Percentiles rank a stretch among this genome's conserved stretches.
These are phyloP conservation scores for Potamilus streckersoni DNA, from an alignment of 1,140 invertebrate species.

Conservation along the genomic window DNA sequence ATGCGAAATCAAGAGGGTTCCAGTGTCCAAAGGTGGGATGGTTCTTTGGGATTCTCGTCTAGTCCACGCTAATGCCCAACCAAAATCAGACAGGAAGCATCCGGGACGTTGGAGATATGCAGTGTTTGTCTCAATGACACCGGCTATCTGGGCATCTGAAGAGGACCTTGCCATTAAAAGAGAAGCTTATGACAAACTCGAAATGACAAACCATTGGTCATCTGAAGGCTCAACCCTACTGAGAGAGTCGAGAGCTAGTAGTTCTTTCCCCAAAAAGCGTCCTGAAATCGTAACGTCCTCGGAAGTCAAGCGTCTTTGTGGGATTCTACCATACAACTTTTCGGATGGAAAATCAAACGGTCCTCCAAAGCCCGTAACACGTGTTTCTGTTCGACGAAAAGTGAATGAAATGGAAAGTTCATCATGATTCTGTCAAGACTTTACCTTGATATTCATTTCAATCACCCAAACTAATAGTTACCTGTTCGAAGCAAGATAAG, in stretches of 20 bases:
- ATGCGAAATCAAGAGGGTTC: slow-evolving; percentile 20
- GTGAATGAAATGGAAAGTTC: no score
- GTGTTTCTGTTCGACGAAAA: no score
- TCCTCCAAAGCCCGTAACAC: no score
- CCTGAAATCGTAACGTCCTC: slow-evolving; percentile 5
- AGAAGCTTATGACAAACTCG: slow-evolving; percentile 17
- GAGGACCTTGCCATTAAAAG: slow-evolving; percentile 14
- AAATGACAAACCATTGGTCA: slow-evolving; percentile 35
- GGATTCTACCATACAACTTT: slow-evolving; percentile 29
- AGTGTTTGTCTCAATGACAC: slow-evolving; percentile 33
- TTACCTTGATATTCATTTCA: no score
- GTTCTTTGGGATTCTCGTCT: slow-evolving; percentile 35
- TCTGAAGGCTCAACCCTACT: slow-evolving; percentile 11
- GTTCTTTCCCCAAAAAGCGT: slow-evolving; percentile 15
- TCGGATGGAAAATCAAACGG: slow-evolving; percentile 31
- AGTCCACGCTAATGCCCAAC: slow-evolving; percentile 29
- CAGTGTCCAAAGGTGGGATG: slow-evolving; percentile 36
- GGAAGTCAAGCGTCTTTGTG: slow-evolving; percentile 14
- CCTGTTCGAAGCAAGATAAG: no score
- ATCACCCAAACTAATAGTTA: no score
- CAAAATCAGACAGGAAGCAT: slow-evolving; percentile 17
- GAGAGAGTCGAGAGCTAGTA: slow-evolving; percentile 16
- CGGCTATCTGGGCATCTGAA: slow-evolving; percentile 31
- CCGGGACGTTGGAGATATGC: slow-evolving; percentile 31
- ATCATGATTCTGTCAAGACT: no score